Percentiles rank a stretch among this genome's conserved stretches.
These are phyloP conservation scores for Ichneumon xanthorius DNA, from an alignment of 2,888 invertebrate species.

Conservation along the genomic window DNA sequence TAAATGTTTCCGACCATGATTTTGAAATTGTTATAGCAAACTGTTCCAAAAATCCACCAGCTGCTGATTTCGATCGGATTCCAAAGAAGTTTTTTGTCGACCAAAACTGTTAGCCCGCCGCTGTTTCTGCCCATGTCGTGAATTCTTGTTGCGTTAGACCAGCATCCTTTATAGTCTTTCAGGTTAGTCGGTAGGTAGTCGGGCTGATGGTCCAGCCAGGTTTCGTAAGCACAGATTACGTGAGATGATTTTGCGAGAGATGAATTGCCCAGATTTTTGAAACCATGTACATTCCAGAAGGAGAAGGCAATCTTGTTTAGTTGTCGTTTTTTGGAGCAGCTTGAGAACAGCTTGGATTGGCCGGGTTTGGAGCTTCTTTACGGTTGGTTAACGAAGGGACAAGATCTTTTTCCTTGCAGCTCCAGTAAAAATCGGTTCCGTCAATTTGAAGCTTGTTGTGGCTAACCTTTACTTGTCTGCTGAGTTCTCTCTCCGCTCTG, in stretches of 20 bases:
- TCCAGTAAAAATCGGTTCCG: background rate
- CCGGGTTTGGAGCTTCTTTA: background rate
- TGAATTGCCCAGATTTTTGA: background rate
- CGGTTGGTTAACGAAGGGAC: background rate
- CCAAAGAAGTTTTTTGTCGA: conserved; percentile 1
- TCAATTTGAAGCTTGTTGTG: background rate
- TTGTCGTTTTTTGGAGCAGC: background rate
- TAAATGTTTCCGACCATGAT: too few species aligned
- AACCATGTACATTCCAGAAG: background rate
- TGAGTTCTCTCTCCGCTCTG: background rate
- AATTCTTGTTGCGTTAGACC: background rate
- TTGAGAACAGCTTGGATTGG: too few species aligned
- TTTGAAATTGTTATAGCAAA: background rate
- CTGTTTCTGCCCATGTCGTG: background rate
- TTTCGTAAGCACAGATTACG: background rate
- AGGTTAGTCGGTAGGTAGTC: background rate
- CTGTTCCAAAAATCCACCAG: conserved; percentile 30
- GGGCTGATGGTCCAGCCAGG: too few species aligned
- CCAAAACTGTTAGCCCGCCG: background rate
- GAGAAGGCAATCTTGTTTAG: background rate
- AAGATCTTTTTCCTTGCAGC: background rate
- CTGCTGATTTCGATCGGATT: background rate
- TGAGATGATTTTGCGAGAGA: background rate
- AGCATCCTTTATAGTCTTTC: background rate
- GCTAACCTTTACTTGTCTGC: background rate